Base-by-base conservation (phyloP, 2,113 vertebrate genomes). In the Prionailurus bengalensis region DNA sequence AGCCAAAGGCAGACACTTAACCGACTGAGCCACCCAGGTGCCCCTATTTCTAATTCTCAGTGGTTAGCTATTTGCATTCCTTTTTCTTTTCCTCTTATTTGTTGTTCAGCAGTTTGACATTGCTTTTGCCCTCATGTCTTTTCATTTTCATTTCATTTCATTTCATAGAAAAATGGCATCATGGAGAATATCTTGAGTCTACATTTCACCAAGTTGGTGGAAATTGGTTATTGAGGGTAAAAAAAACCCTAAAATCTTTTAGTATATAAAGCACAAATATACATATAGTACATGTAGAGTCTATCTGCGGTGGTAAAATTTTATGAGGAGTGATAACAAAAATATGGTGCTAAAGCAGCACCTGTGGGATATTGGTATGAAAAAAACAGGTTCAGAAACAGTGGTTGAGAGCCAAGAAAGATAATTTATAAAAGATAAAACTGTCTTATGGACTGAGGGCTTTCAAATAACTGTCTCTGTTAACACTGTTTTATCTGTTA, bases 81-180 rank as follows among this genome's bases (percentile, higher is more conserved):
- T 79, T 95, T 14, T 61, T 13, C 21, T 61, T 65, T 93, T 90
- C 55, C 70, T 51, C 63, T 51, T 96, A 55, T 42, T 70, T 87
- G 14, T 90, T 89, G 45, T 31, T 91, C 4, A 86, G 25, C 55
- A 66, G 27, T 73, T 45, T 95, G 17, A 74, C 7, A 80, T 7
- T 76, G 7, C 68, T 70, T 90, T 84, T 14, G 48, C 79, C 95
- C 73, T 93, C 63, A 73, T 33, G 31, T 94, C 19, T 71, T 76
- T 94, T 92, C 16, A 70, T 96, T 85, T 94, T 90, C 29, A 73
- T 92, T 85, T 39, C 39, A 39, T 39, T 39, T 39, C 39, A 39
- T 39, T 39, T 39, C 39, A 39, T 7, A 95, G 31, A 61, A 68
- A 89, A 94, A 94, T 1, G 16, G 39, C 6, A 33, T 70, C 27